A percentile compares a stretch with the other conserved stretches of the same genome.
Conservation (phyloP, 2,113 vertebrate species). For the Nyctereutes procyonoides region DNA sequence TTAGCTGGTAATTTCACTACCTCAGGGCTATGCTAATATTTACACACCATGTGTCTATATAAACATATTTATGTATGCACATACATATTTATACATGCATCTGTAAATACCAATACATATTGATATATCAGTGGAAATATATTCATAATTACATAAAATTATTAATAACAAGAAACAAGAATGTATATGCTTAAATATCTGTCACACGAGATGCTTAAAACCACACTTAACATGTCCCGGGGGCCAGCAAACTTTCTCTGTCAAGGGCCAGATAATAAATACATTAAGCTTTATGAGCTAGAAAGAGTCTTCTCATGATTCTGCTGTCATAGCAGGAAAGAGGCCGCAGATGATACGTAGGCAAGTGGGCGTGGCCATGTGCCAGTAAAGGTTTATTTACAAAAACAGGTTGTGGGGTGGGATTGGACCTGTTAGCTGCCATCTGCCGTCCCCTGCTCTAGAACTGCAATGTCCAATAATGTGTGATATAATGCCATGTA, state of each 20-base stretch:
- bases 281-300: background rate
- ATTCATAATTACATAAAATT: background rate
- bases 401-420: background rate
- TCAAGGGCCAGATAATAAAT: background rate
- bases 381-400: background rate
- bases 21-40: background rate
- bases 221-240: background rate
- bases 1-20: background rate
- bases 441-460: background rate
- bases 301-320: background rate
- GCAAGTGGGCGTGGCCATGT: background rate
- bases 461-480: background rate
- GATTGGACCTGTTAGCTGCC: background rate
- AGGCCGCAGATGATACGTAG: background rate
- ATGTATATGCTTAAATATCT: background rate
- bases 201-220: background rate
- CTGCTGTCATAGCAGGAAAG: background rate
- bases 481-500: background rate
- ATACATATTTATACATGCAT: background rate
- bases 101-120: background rate
- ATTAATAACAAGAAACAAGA: background rate
- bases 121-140: background rate
- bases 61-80: background rate
- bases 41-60: accelerated
- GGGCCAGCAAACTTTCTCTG: background rate